Conservation (phyloP, 1,140 invertebrate species). For the Halesus radiatus region DNA sequence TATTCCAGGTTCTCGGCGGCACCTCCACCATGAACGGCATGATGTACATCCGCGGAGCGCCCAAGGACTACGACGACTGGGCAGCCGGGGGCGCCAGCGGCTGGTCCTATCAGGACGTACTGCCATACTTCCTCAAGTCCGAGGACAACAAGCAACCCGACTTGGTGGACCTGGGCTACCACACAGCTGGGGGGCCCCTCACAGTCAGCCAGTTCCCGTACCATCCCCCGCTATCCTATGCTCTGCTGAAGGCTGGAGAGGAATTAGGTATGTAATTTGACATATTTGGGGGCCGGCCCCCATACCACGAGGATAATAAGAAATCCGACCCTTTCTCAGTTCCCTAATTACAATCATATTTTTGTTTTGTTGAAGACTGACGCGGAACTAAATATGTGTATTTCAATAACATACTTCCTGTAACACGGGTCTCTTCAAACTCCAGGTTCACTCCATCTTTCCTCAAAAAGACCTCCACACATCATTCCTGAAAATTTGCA, state of each 20-base stretch:
- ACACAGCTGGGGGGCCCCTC: constrained; percentile 82
- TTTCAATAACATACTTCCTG: no score
- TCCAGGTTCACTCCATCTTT: no score
- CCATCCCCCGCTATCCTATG: constrained; percentile 86
- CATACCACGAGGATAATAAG: no score
- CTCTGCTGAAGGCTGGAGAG: constrained; percentile 86
- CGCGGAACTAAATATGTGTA: no score
- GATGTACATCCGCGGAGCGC: constrained; percentile 95
- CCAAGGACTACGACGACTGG: constrained; percentile 93
- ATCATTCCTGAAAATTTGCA: no score
- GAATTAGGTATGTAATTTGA: constrained; percentile 74
- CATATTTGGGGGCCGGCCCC: no score
- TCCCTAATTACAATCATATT: no score
- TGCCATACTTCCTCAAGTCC: constrained; percentile 90
- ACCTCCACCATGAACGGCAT: constrained; percentile 96
- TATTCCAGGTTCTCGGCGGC: constrained; percentile 85
- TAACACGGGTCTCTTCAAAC: no score
- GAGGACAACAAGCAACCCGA: constrained; percentile 83
- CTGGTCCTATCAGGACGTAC: constrained; percentile 91
- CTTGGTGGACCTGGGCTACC: constrained; percentile 78
- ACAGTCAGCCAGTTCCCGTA: constrained; percentile 89
- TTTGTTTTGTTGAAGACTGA: no score
- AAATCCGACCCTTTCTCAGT: no score
- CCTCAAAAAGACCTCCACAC: no score
- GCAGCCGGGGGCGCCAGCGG: constrained; percentile 86